Evolutionary conservation across 2,113 vertebrate species (phyloP).

Genomic region (Puntigrus tetrazona): DNA sequence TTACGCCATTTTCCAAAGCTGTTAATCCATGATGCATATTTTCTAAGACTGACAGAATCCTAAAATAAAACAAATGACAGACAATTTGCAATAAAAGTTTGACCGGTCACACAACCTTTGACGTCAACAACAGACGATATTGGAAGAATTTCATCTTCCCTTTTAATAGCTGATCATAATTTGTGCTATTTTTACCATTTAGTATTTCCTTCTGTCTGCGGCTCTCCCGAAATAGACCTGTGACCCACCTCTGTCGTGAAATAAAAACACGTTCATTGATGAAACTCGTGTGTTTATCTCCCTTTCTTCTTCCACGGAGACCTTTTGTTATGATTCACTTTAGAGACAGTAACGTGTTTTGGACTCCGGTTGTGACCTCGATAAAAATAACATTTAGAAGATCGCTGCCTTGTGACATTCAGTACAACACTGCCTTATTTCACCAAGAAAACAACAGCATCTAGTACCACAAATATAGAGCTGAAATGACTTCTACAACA

Average conservation of each 20-base stretch:
- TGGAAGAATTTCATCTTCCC: not conserved
- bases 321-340: conserved; percentile 9
- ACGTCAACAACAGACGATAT: not conserved
- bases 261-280: not conserved
- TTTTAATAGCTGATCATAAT: not conserved
- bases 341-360: not conserved
- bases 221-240: not conserved
- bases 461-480: not conserved
- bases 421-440: not conserved
- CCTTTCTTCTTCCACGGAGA: not conserved
- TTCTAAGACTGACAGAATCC: not conserved
- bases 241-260: not conserved
- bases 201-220: not conserved
- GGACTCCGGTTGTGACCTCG: conserved; percentile 1
- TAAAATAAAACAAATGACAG: not conserved
- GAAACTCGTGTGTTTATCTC: not conserved
- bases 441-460: not conserved
- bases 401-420: not conserved
- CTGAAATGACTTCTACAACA: not conserved
- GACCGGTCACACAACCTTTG: not conserved
- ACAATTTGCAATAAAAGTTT: conserved; percentile 16
- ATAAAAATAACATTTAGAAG: conserved; percentile 9
- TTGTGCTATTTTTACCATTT: not conserved
- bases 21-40: not conserved
- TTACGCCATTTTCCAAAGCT: not conserved